Conservation (phyloP, 2,113 vertebrate species). For the Zapus hudsonius region DNA sequence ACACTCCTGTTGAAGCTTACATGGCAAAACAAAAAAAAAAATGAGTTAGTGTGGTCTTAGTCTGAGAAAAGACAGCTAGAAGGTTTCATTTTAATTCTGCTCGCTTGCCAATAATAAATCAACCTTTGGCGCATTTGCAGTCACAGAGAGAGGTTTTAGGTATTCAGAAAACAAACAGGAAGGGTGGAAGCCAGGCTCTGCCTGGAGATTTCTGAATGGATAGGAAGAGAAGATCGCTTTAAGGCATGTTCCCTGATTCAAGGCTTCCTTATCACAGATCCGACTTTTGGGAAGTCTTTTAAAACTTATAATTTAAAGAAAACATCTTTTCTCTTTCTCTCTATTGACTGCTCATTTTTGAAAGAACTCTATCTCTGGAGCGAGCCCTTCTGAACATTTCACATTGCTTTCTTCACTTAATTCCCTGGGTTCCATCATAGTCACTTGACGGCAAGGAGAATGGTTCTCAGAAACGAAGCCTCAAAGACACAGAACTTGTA, state of each 20-base stretch:
- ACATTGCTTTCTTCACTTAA: not conserved
- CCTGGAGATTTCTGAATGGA: not conserved
- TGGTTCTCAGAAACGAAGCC: not conserved
- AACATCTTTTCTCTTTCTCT: not conserved
- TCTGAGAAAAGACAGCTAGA: constrained; percentile 9
- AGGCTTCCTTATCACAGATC: not conserved
- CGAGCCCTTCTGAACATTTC: not conserved
- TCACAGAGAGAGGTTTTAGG: not conserved
- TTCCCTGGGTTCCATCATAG: not conserved
- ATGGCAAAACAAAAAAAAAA: not conserved
- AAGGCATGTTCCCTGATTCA: not conserved
- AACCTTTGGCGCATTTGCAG: not conserved
- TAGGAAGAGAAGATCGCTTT: not conserved
- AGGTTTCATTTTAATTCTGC: constrained; percentile 2
- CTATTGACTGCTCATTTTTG: not conserved
- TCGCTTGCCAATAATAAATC: constrained; percentile 33
- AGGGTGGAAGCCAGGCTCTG: not conserved
- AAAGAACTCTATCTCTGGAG: not conserved
- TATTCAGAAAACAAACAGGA: constrained; percentile 16
- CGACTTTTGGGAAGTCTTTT: not conserved
- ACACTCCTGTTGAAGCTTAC: constrained; percentile 11
- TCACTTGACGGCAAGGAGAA: not conserved
- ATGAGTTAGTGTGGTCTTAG: not conserved
- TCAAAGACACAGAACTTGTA: not conserved
- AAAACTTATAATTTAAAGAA: not conserved